These are phyloP conservation scores for Sarcophaga rosellei DNA, from an alignment of 2,888 invertebrate species.

Conservation along the genomic window DNA sequence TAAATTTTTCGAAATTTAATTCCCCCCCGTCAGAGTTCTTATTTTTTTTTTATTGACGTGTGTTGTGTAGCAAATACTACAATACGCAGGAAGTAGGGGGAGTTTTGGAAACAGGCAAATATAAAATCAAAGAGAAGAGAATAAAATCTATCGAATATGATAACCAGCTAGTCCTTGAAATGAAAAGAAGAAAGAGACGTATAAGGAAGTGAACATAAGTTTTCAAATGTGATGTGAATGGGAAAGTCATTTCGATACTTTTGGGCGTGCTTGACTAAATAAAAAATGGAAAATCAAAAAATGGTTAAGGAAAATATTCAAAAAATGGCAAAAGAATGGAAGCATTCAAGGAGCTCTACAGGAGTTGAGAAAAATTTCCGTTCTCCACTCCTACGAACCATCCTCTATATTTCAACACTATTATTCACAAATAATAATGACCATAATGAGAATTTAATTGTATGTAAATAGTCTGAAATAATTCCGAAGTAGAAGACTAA, in stretches of 20 bases:
- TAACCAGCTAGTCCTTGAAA: constrained; percentile 13
- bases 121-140: constrained; percentile 3
- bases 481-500: too few relatives aligned
- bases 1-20: constrained; percentile 18
- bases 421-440: too few relatives aligned
- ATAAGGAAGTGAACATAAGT: not conserved
- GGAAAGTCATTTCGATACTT: constrained; percentile 26
- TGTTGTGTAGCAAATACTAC: not conserved
- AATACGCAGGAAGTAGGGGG: too few relatives aligned
- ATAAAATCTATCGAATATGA: not conserved
- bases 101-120: not conserved
- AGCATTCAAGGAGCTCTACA: not conserved
- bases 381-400: too few relatives aligned
- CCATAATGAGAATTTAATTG: too few relatives aligned
- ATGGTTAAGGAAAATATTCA: not conserved
- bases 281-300: not conserved
- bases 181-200: not conserved
- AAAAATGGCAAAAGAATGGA: not conserved
- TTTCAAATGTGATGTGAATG: constrained; percentile 33
- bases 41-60: not conserved
- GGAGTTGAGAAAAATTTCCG: too few relatives aligned
- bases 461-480: too few relatives aligned
- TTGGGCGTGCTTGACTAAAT: constrained; percentile 14
- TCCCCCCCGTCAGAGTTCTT: not conserved
- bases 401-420: too few relatives aligned